These are phyloP conservation scores for Graphium colonna DNA, from an alignment of 2,888 invertebrate species.

Conservation along the genomic window DNA sequence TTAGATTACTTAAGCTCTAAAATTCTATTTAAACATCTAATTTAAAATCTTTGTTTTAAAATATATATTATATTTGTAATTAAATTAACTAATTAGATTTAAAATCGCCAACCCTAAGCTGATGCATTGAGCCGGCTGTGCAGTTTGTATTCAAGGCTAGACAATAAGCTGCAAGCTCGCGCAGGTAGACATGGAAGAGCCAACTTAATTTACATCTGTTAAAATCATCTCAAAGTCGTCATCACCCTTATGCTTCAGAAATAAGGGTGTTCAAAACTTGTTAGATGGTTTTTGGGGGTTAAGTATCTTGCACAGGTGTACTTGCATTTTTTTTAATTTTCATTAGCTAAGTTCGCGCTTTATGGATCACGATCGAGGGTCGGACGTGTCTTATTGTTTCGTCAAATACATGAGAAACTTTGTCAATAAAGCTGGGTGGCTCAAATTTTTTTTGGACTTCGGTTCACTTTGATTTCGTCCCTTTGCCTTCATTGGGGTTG, in stretches of 20 bases:
- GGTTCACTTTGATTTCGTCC: slow-evolving; percentile 33
- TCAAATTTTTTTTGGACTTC: slow-evolving; percentile 34
- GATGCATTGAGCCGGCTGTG: slow-evolving; percentile 64
- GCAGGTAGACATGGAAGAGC: slow-evolving; percentile 67
- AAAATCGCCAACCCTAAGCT: slow-evolving; percentile 57
- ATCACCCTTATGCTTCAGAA: slow-evolving; percentile 14
- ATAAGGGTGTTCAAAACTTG: slow-evolving; percentile 31
- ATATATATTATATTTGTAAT: no score
- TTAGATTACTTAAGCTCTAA: not conserved
- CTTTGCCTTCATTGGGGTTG: slow-evolving; percentile 27
- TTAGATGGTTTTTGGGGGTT: slow-evolving; percentile 16
- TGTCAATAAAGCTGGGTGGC: slow-evolving; percentile 71
- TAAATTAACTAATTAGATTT: slow-evolving; percentile 19
- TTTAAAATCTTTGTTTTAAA: no score
- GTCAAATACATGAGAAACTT: slow-evolving; percentile 72
- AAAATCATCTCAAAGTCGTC: slow-evolving; percentile 31
- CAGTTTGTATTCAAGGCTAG: slow-evolving; percentile 67
- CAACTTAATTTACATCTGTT: slow-evolving; percentile 28
- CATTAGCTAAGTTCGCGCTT: slow-evolving; percentile 79
- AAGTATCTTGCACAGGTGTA: slow-evolving; percentile 52
- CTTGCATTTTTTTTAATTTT: slow-evolving; percentile 68
- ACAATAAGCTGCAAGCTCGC: slow-evolving; percentile 68
- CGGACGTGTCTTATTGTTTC: slow-evolving; percentile 73
- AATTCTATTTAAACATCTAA: no score
- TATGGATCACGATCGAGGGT: slow-evolving; percentile 74